These are phyloP conservation scores for Eubasilissa regina DNA, from an alignment of 1,140 invertebrate genomes.

Conservation along the genomic window DNA sequence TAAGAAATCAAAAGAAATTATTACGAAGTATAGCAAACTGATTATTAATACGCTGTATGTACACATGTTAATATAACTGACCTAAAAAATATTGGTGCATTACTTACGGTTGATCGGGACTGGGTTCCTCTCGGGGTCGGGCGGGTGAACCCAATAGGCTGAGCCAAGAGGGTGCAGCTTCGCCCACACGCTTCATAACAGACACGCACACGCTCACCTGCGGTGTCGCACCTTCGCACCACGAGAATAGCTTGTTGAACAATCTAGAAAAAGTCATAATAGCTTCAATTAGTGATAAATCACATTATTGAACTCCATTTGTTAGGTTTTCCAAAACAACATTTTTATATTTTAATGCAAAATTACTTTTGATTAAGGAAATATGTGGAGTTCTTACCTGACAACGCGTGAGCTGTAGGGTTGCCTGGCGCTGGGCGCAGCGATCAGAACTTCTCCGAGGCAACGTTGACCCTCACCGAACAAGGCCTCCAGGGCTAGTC, in stretches of 20 bases:
- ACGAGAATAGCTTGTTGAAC: constrained; percentile 68
- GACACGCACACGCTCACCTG: constrained; percentile 28
- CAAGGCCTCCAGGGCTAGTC: constrained; percentile 86
- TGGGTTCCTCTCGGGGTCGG: constrained; percentile 62
- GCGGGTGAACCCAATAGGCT: constrained; percentile 60
- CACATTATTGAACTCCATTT: background rate
- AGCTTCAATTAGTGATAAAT: background rate
- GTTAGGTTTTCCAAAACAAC: background rate
- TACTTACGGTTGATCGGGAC: constrained; percentile 55
- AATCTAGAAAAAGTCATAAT: constrained; percentile 62
- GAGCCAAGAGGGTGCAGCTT: constrained; percentile 58
- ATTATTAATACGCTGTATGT: too few relatives aligned
- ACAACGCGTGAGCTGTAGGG: constrained; percentile 83
- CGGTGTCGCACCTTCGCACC: constrained; percentile 64
- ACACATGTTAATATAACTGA: too few relatives aligned
- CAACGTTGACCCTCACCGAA: constrained; percentile 79
- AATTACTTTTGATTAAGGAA: background rate
- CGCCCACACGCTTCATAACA: constrained; percentile 12
- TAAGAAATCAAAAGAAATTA: constrained; percentile 2
- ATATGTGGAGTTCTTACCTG: constrained; percentile 63
- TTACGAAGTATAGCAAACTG: too few relatives aligned
- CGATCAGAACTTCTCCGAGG: constrained; percentile 85
- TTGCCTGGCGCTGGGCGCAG: constrained; percentile 76
- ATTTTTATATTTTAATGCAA: background rate
- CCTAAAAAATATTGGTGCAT: too few relatives aligned